Percentiles rank a stretch among this genome's conserved stretches.
Evolutionary conservation across 2,888 invertebrate genomes (phyloP).

Genomic region (Gasteruption jaculator): DNA sequence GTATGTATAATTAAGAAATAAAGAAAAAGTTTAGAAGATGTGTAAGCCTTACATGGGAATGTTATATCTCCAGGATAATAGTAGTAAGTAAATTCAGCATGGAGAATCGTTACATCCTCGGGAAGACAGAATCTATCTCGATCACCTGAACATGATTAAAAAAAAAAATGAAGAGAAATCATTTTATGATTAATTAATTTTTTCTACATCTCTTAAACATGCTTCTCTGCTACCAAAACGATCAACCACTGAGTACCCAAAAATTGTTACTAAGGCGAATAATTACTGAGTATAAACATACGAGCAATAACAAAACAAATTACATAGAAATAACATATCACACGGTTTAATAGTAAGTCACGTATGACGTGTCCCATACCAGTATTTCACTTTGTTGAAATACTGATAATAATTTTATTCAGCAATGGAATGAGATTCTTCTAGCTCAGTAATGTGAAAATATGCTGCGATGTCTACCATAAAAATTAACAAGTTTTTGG

Average conservation of each 20-base stretch:
- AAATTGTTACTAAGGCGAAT: background rate
- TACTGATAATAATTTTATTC: too few species aligned
- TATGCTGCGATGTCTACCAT: too few species aligned
- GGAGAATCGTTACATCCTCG: conserved; percentile 85
- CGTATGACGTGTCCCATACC: too few species aligned
- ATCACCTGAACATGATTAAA: conserved; percentile 56
- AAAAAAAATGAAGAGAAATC: background rate
- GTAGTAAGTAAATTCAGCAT: conserved; percentile 93
- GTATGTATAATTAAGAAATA: conserved; percentile 9
- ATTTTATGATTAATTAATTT: background rate
- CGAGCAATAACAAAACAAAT: conserved; percentile 8
- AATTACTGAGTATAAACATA: conserved; percentile 11
- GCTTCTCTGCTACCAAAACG: background rate
- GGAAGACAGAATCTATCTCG: conserved; percentile 79
- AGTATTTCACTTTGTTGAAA: too few species aligned
- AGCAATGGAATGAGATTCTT: too few species aligned
- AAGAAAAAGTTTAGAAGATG: conserved; percentile 16
- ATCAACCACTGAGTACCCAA: conserved; percentile 2
- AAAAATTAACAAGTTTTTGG: too few species aligned
- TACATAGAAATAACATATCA: too few species aligned
- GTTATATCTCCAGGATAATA: conserved; percentile 90
- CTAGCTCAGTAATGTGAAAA: too few species aligned
- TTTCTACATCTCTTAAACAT: conserved; percentile 6
- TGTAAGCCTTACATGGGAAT: conserved; percentile 69
- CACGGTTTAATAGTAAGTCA: too few species aligned